These are phyloP conservation scores for Eristalis arbustorum DNA, from an alignment of 2,888 invertebrate species.

Conservation along the genomic window DNA sequence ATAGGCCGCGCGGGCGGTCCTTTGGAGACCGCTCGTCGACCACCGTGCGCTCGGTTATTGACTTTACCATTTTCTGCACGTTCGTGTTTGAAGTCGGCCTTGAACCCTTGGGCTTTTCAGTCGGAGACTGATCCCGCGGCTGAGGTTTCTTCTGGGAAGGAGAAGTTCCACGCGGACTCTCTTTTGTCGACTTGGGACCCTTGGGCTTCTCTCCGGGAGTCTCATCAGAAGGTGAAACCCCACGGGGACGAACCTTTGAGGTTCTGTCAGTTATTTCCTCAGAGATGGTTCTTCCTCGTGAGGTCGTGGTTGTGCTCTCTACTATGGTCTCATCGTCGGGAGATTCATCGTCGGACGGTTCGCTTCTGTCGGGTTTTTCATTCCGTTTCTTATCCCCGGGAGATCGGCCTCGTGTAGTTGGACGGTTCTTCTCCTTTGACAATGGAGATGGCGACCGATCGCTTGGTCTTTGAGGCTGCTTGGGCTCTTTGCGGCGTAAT, in stretches of 20 bases:
- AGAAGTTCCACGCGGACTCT: constrained; percentile 24
- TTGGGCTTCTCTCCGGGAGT: neutral
- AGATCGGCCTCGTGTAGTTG: neutral
- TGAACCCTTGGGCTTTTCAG: constrained; percentile 2
- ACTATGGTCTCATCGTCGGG: neutral
- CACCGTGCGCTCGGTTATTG: neutral
- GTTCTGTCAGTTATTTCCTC: neutral
- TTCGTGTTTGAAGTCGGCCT: constrained; percentile 10
- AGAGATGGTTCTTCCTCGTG: neutral
- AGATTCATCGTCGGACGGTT: constrained; percentile 1
- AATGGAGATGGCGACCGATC: no score
- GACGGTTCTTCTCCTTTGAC: constrained; percentile 19
- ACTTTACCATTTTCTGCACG: constrained; percentile 6
- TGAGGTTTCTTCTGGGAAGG: constrained; percentile 37
- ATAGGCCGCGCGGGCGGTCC: constrained; percentile 6
- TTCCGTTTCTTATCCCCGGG: neutral
- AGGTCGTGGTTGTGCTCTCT: neutral
- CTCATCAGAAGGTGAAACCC: neutral
- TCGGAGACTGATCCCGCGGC: constrained; percentile 16
- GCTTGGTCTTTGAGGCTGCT: no score
- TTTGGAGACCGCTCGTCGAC: neutral
- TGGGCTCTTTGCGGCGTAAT: neutral
- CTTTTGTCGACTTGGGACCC: neutral
- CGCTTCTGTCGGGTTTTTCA: neutral
- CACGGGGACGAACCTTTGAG: neutral